Evolutionary conservation across 2,797 vertebrate genomes (phyloP).

Genomic region (Perodicticus potto): DNA sequence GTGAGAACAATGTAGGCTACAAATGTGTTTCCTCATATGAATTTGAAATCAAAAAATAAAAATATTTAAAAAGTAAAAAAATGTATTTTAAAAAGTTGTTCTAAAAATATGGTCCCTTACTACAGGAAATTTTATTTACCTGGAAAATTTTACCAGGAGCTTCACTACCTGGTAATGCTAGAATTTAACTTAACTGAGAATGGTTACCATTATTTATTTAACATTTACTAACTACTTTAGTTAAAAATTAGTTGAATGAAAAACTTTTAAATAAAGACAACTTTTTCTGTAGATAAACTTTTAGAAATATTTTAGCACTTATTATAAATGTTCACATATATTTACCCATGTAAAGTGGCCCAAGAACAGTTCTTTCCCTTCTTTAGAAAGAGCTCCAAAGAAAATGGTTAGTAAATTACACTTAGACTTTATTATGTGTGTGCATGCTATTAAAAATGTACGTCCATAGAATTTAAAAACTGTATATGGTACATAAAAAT

Average conservation of each 20-base stretch:
- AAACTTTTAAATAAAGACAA: slow-evolving; percentile 39
- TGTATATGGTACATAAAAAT: background rate
- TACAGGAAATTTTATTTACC: slow-evolving; percentile 2
- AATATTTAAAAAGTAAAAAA: too few species aligned
- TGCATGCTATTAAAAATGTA: slow-evolving; percentile 12
- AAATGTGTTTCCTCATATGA: too few species aligned
- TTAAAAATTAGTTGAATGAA: background rate
- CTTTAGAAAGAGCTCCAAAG: slow-evolving; percentile 22
- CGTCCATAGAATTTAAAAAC: slow-evolving; percentile 5
- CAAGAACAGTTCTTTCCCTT: background rate
- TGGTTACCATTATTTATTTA: background rate
- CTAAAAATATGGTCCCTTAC: background rate
- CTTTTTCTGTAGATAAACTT: background rate
- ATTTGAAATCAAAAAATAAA: background rate
- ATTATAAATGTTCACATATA: slow-evolving; percentile 51
- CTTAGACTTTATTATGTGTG: background rate
- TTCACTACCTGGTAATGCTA: background rate
- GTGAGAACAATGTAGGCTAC: too few species aligned
- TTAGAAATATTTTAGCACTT: slow-evolving; percentile 19
- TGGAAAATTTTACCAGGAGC: background rate
- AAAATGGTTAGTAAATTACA: background rate
- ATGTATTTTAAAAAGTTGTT: background rate
- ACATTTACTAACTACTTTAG: background rate
- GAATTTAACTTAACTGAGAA: background rate
- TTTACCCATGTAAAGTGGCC: background rate